Base-by-base conservation (phyloP, 2,113 vertebrate species). In the Ardeotis arabs region DNA sequence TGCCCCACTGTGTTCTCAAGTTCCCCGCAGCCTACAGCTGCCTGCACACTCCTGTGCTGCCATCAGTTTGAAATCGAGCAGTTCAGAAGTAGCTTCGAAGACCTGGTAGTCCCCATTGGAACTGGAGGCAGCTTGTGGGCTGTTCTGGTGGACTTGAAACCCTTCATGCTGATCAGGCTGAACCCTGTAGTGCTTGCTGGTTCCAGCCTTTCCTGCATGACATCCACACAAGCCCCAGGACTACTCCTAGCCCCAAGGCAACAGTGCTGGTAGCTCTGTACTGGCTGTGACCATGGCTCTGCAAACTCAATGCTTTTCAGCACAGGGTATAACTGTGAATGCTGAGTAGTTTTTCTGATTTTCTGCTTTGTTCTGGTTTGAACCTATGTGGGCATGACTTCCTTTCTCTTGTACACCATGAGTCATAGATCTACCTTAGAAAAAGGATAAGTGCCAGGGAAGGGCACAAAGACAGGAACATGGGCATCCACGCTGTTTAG, bases 31-130 rank as follows among this genome's bases (percentile, higher is more conserved):
- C 25, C 55, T 62, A 12, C 45, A 1, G 4, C 33, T 68, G n/a
- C 25, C 37, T 3, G 5, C 0, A 2, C 18, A 4, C 24, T 52
- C 1, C 0, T 18, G 22, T 19, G 49, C 14, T 10, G 7, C 35
- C 64, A 35, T 9, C 3, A 5, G 10, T 78, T 70, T 53, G 77
- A 82, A 67, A 12, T 29, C 45, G 18, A 45, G 47, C 47, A 24
- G 14, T 59, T 83, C 62, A 45, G 37, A 85, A 69, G 52, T 3
- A 52, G 18, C 41, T 52, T 67, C 15, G 63, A 68, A 89, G 50
- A 74, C n/a, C 22, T 84, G 27, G 18, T 19, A 74, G 56, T 62
- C 29, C 14, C 47, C 50, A 12, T 35, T 67, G 50, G 58, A 80
- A 49, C 60, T 21, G 37, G n/a, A 82, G 13, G 56, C 9, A 75